Evolutionary conservation across 2,888 invertebrate species (phyloP).

Genomic region (Pachydiplax longipennis): DNA sequence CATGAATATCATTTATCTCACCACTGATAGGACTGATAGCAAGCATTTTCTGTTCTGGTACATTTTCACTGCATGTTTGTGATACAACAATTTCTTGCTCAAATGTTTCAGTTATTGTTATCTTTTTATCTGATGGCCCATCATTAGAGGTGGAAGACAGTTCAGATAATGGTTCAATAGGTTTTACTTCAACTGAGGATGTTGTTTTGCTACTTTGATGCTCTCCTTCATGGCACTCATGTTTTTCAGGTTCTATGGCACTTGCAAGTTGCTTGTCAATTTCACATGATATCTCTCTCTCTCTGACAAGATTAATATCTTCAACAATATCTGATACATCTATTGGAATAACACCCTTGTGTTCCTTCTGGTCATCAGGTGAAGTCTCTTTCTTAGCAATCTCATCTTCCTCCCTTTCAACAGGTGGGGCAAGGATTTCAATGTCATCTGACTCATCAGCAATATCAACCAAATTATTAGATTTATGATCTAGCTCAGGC

Average conservation of each 20-base stretch:
- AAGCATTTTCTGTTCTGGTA: neutral
- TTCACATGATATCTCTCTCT: no score
- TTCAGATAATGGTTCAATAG: no score
- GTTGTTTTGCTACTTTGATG: no score
- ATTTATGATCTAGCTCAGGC: neutral
- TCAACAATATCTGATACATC: no score
- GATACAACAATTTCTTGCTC: neutral
- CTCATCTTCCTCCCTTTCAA: neutral
- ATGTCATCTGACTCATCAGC: neutral
- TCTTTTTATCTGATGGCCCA: neutral
- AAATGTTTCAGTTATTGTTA: neutral
- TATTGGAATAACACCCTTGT: neutral
- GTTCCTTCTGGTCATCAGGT: neutral
- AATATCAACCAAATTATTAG: neutral
- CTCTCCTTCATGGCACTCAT: no score
- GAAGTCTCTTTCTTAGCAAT: neutral
- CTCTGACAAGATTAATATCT: no score
- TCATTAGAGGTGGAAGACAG: neutral
- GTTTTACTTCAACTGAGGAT: no score
- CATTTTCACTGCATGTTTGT: neutral
- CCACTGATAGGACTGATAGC: neutral
- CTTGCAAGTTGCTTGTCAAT: no score
- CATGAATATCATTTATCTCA: neutral
- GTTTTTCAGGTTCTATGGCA: no score
- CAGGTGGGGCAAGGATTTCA: neutral